Evolutionary conservation across 2,888 invertebrate species (phyloP).

Genomic region (Epinotia demarniana): DNA sequence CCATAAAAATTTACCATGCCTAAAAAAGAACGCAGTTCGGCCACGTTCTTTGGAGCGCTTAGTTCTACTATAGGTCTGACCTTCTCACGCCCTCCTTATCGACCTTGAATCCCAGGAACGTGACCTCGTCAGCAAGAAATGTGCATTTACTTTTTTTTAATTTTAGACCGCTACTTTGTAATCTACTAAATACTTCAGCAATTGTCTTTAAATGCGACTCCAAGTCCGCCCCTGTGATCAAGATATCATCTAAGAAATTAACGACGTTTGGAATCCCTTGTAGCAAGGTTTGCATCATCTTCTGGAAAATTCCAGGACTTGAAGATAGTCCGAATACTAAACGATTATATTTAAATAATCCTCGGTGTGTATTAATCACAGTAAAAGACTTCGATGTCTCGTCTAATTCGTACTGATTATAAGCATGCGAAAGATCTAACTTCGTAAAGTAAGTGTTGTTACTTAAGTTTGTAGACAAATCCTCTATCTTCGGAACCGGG

Average conservation of each 20-base stretch:
- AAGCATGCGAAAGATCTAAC: conserved; percentile 34
- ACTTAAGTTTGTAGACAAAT: conserved; percentile 15
- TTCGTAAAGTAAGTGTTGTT: conserved; percentile 30
- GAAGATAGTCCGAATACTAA: conserved; percentile 29
- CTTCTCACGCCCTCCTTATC: conserved; percentile 12
- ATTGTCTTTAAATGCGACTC: conserved; percentile 6
- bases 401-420: conserved; percentile 26
- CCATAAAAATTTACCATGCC: conserved; percentile 27
- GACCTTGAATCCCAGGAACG: conserved; percentile 14
- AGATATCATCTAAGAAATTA: no score
- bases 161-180: conserved; percentile 4
- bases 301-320: conserved; percentile 30
- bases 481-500: conserved; percentile 33
- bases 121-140: conserved; percentile 1
- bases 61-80: conserved; percentile 16
- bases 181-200: conserved; percentile 1
- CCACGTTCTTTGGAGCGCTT: conserved; percentile 8
- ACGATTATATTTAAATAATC: conserved; percentile 24
- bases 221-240: no score
- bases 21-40: conserved; percentile 14
- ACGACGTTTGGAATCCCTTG: conserved; percentile 8
- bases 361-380: conserved; percentile 29
- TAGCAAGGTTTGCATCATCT: conserved; percentile 6
- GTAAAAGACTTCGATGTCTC: conserved; percentile 15
- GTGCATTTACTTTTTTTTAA: conserved; percentile 22